Conservation (phyloP, 2,113 vertebrate species). For the Dicrurus megarhynchus region DNA sequence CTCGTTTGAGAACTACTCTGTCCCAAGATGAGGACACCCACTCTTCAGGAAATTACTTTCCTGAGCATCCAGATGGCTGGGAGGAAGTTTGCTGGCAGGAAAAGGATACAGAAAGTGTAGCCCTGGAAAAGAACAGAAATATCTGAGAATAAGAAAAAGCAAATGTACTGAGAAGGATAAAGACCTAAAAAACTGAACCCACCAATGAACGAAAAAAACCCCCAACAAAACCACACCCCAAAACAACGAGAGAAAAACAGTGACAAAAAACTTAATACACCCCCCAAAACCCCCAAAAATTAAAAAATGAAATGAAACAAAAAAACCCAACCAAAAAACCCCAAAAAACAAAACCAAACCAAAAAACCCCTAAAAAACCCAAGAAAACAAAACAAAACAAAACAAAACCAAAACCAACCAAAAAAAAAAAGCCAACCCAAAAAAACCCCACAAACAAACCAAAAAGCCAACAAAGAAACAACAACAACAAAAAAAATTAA, state of each 20-base stretch:
- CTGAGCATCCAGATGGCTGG: neutral
- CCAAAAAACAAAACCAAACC: neutral
- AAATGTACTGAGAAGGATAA: neutral
- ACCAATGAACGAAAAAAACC: neutral
- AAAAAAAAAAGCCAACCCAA: neutral
- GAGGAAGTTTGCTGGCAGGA: neutral
- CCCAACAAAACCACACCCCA: neutral
- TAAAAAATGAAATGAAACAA: neutral
- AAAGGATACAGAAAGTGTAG: neutral
- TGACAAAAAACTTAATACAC: neutral
- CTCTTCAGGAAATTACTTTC: neutral
- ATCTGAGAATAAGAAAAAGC: neutral
- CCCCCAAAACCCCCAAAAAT: rapidly evolving
- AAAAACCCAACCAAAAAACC: neutral
- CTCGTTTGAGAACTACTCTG: neutral
- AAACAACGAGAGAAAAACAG: neutral
- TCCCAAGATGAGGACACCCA: neutral
- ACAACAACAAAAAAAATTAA: too few species aligned
- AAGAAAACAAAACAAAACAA: neutral
- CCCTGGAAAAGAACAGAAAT: neutral
- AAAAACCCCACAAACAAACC: neutral
- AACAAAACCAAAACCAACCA: neutral
- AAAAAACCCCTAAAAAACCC: neutral
- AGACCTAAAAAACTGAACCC: neutral
- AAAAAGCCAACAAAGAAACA: neutral